These are phyloP conservation scores for Dynastes grantii DNA, from an alignment of 2,888 invertebrate genomes.

Conservation along the genomic window DNA sequence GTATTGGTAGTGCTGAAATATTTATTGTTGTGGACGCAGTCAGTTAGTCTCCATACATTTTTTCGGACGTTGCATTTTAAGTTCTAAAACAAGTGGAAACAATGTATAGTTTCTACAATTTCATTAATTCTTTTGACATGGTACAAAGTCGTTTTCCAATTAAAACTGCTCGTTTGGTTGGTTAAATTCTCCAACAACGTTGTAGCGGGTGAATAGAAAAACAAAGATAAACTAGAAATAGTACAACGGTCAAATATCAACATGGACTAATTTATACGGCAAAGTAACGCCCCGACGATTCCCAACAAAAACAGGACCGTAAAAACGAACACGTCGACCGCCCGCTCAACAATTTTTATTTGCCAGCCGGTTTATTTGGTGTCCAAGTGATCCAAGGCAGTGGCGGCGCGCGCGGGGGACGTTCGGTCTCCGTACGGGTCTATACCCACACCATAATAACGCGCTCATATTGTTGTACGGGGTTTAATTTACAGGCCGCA, in stretches of 20 bases:
- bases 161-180: conserved; percentile 2
- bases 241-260: conserved; percentile 35
- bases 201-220: conserved; percentile 27
- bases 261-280: conserved; percentile 35
- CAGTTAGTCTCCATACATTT: background rate
- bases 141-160: conserved; percentile 19
- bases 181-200: conserved; percentile 3
- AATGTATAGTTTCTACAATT: conserved; percentile 17
- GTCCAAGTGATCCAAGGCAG: conserved; percentile 1
- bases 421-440: background rate
- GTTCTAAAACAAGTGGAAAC: background rate
- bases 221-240: conserved; percentile 15
- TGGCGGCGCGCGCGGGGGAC: conserved; percentile 5
- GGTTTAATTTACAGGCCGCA: conserved; percentile 56
- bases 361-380: conserved; percentile 16
- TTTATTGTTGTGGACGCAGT: too few species aligned
- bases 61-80: background rate
- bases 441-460: conserved; percentile 16
- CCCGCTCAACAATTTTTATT: conserved; percentile 22
- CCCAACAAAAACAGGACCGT: conserved; percentile 16
- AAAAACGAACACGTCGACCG: conserved; percentile 14
- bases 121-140: conserved; percentile 37
- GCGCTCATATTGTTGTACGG: conserved; percentile 44
- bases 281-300: conserved; percentile 36
- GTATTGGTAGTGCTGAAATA: too few species aligned